A percentile compares a stretch with the other conserved stretches of the same genome.
Evolutionary conservation across 2,888 invertebrate genomes (phyloP).

Genomic region (Oxystoma pomonae): DNA sequence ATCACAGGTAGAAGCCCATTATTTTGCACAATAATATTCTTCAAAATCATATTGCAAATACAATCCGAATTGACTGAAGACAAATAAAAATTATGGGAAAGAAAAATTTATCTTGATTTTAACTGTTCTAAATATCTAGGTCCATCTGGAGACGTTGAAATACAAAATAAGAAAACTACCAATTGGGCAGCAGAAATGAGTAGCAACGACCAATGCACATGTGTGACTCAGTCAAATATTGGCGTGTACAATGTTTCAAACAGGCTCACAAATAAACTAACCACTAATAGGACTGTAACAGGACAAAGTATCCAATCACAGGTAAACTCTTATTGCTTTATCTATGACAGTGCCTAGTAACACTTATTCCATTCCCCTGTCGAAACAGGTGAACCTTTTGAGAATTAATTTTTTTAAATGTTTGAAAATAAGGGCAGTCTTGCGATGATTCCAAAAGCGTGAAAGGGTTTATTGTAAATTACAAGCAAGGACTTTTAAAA

Average conservation of each 20-base stretch:
- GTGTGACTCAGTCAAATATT: slow-evolving; percentile 35
- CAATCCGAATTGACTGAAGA: too few relatives aligned
- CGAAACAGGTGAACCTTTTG: too few relatives aligned
- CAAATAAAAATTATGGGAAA: too few relatives aligned
- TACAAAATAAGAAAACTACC: slow-evolving; percentile 30
- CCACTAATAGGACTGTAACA: slow-evolving; percentile 29
- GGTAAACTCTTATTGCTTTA: slow-evolving; percentile 11
- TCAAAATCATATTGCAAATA: too few relatives aligned
- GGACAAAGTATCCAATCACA: slow-evolving; percentile 16
- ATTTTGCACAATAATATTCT: background rate
- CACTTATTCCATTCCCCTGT: too few relatives aligned
- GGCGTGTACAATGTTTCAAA: slow-evolving; percentile 30
- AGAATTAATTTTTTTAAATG: too few relatives aligned
- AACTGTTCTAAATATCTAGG: slow-evolving; percentile 16
- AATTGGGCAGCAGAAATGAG: slow-evolving; percentile 31
- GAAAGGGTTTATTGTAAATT: too few relatives aligned
- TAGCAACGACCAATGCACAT: slow-evolving; percentile 39
- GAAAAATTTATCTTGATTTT: too few relatives aligned
- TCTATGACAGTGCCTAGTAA: too few relatives aligned
- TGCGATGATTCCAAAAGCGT: too few relatives aligned
- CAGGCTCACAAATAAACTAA: slow-evolving; percentile 29
- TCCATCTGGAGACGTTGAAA: slow-evolving; percentile 38
- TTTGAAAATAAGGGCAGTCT: too few relatives aligned
- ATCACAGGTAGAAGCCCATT: slow-evolving; percentile 27
- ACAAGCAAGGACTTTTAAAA: too few relatives aligned